Conservation (phyloP, 2,797 vertebrate genomes). For the Platyrinchus mystaceus region DNA sequence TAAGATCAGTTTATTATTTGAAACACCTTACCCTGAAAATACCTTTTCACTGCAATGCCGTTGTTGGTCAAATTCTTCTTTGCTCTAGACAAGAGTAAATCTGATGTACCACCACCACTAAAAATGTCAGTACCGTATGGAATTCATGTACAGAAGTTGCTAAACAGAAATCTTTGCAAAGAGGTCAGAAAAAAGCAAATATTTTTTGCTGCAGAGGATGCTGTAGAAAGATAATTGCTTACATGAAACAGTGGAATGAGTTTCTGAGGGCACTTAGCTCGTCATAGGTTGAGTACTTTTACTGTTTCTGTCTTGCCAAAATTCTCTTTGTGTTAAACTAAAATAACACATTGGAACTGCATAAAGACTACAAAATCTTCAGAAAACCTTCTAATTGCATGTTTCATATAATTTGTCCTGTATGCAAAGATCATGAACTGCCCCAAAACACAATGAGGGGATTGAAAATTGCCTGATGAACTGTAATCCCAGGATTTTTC, state of each 20-base stretch:
- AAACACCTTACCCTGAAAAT: background rate
- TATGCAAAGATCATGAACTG: background rate
- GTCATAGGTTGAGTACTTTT: background rate
- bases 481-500: background rate
- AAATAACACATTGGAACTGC: background rate
- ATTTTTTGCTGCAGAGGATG: background rate
- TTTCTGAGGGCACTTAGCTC: background rate
- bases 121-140: background rate
- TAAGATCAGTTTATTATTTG: background rate
- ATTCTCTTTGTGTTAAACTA: background rate
- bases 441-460: background rate
- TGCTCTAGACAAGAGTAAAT: background rate
- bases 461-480: background rate
- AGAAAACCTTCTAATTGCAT: background rate
- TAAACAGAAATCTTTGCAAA: background rate
- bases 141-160: background rate
- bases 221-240: background rate
- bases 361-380: background rate
- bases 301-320: background rate
- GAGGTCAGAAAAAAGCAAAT: background rate
- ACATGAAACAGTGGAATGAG: background rate
- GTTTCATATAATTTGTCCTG: background rate
- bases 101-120: background rate
- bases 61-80: background rate
- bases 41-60: background rate